phyloP scores from a whole-genome alignment of 2,888 invertebrate genomes.

The Heliconius ethilla region DNA sequence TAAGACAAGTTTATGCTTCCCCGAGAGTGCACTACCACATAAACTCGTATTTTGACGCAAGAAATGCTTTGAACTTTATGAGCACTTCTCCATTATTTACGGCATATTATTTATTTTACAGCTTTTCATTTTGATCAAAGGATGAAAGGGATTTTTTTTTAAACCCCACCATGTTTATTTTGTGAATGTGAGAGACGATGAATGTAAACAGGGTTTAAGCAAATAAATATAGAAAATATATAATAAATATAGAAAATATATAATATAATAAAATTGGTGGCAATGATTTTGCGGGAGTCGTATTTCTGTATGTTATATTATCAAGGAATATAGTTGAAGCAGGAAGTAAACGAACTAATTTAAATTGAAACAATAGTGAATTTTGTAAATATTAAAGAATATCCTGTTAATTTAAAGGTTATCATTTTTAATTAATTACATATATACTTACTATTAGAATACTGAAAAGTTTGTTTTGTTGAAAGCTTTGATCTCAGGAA shows the following conservation, averaged over 20 bases:
- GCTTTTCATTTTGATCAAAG: constrained; percentile 8
- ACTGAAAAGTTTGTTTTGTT: no score
- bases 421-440: no score
- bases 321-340: neutral
- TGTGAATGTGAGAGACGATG: neutral
- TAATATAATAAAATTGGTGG: no score
- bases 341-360: no score
- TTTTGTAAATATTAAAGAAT: no score
- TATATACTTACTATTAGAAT: no score
- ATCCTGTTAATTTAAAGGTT: no score
- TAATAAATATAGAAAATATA: no score
- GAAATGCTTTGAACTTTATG: constrained; percentile 33
- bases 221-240: no score
- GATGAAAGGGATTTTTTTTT: neutral
- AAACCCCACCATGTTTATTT: neutral
- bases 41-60: constrained; percentile 34
- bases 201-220: neutral
- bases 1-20: constrained; percentile 36
- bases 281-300: neutral
- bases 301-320: neutral
- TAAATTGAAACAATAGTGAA: no score
- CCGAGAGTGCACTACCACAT: constrained; percentile 39
- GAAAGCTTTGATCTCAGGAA: no score
- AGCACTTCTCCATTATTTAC: constrained; percentile 28
- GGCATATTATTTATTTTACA: constrained; percentile 16